These are phyloP conservation scores for Diaphora mendica DNA, from an alignment of 2,888 invertebrate species.

Conservation along the genomic window DNA sequence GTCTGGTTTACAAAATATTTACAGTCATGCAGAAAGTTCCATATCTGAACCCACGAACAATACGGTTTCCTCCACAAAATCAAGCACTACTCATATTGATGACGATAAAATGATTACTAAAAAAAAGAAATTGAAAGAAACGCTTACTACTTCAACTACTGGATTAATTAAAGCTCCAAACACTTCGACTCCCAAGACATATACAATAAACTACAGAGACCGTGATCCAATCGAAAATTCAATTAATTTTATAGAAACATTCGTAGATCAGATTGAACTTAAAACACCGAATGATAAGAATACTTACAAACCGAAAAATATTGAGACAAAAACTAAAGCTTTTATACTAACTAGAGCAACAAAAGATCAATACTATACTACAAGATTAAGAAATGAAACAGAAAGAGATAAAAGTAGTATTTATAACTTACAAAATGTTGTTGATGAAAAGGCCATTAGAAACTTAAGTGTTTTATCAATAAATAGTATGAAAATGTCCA, in stretches of 20 bases:
- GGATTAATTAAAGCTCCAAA: neutral
- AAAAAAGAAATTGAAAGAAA: neutral
- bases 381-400: neutral
- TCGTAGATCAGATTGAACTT: neutral
- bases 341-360: neutral
- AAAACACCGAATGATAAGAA: neutral
- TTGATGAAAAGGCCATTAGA: neutral
- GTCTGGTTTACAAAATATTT: neutral
- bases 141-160: neutral
- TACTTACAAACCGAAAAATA: neutral
- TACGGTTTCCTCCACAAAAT: neutral
- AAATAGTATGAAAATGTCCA: neutral
- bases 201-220: neutral
- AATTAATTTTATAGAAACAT: neutral
- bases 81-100: neutral
- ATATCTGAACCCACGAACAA: neutral
- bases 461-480: neutral
- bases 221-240: neutral
- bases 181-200: no score
- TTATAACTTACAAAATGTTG: neutral
- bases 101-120: neutral
- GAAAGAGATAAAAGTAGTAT: neutral
- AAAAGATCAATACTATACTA: neutral
- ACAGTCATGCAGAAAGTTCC: neutral
- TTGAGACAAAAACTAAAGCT: neutral